Base-by-base conservation (phyloP, 2,797 vertebrate species). In the Macropodus opercularis region DNA sequence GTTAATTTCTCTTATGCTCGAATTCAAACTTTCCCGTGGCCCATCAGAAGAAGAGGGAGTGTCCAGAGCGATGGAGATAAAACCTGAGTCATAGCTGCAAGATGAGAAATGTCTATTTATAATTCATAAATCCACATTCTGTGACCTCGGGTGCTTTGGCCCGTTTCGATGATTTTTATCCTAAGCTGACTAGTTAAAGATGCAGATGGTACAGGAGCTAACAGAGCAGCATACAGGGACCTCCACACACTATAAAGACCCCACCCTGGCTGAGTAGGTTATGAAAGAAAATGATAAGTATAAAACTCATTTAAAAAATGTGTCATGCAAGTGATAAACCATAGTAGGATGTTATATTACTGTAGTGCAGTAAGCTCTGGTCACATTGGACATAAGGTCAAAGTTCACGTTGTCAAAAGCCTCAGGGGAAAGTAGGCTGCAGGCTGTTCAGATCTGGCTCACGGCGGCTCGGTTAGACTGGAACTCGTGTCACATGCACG, bases 31-130 rank as follows among this genome's bases (percentile, higher is more conserved):
- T 12, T 0, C 18, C 5, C 14, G 4, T 54, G 11, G 17, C 38
- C 31, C 23, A 21, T 0, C 17, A 11, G 12, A 13, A 11, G 12
- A 13, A 11, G 23, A 60, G 39, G 26, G 47, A 47, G 35, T 35
- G 32, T 9, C 32, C 18, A 17, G 22, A 18, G 7, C 19, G 24
- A 49, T 9, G 22, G 21, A 48, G 35, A 52, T 59, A 63, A 14
- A 3, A 44, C 29, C 40, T 57, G 55, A 69, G 59, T 72, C 63
- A 63, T 50, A 39, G 18, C 32, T 12, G 14, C 10, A 17, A 15
- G 8, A 26, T 40, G 1, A 17, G 18, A 39, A 15, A 27, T n/a
- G 1, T 2, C 0, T 22, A n/a, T n/a, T n/a, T n/a, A n/a, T n/a
- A n/a, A n/a, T n/a, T n/a, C n/a, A n/a, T n/a, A n/a, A n/a, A n/a